Percentiles rank a stretch among this genome's conserved stretches.
phyloP scores from a whole-genome alignment of 2,113 vertebrate genomes.

The Geococcyx californianus region DNA sequence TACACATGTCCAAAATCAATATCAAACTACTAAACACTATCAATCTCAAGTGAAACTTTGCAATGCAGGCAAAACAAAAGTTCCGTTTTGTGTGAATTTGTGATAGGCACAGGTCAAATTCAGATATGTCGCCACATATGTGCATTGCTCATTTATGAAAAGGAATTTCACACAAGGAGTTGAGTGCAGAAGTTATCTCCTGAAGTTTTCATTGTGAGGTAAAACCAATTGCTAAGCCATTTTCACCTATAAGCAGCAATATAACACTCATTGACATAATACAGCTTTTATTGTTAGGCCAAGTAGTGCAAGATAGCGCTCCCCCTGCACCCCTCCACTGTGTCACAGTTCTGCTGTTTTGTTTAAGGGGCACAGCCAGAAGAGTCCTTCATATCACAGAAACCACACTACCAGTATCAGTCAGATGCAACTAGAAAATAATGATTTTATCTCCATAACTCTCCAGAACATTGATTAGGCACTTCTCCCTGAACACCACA shows the following conservation, averaged over 20 bases:
- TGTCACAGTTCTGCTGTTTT: background rate
- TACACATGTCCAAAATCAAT: background rate
- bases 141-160: background rate
- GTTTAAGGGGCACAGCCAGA: background rate
- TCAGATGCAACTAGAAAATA: background rate
- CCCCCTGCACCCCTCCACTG: fast-evolving
- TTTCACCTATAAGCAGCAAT: background rate
- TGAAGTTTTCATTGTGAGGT: background rate
- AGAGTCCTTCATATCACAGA: background rate
- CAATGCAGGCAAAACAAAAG: background rate
- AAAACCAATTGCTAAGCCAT: background rate
- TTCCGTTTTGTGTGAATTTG: background rate
- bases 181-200: background rate
- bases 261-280: background rate
- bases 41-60: background rate
- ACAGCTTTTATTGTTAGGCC: background rate
- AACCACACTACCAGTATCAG: background rate
- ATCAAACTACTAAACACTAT: background rate
- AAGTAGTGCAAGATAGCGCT: background rate
- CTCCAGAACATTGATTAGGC: background rate
- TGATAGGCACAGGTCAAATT: background rate
- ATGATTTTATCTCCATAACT: background rate
- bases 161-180: background rate
- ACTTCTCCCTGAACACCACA: background rate
- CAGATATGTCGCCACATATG: background rate